Conservation (phyloP, 2,888 invertebrate species). For the Lutraria lutraria region DNA sequence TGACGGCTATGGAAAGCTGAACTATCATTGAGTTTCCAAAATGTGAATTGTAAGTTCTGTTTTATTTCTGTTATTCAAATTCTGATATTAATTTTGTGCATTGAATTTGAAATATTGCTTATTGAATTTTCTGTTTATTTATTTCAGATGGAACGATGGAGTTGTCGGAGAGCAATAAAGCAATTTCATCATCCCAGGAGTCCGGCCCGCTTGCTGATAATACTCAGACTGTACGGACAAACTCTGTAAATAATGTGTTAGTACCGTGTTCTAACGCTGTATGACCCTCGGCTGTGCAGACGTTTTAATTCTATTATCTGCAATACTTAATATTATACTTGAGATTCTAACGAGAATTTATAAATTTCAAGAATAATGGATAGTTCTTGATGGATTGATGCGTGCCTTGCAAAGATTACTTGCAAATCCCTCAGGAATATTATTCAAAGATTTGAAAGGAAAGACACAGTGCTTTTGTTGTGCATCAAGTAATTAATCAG, state of each 20-base stretch:
- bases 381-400: slow-evolving; percentile 62
- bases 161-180: slow-evolving; percentile 74
- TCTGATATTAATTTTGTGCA: no score
- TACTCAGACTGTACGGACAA: slow-evolving; percentile 32
- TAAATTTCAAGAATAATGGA: slow-evolving; percentile 44
- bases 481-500: slow-evolving; percentile 63
- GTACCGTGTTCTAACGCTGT: slow-evolving; percentile 46
- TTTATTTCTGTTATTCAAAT: no score
- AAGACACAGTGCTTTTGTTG: slow-evolving; percentile 35
- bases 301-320: slow-evolving; percentile 41
- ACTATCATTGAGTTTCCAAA: no score
- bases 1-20: no score
- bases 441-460: slow-evolving; percentile 16
- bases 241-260: slow-evolving; percentile 43
- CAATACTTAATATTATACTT: slow-evolving; percentile 56
- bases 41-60: no score
- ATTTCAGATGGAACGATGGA: slow-evolving; percentile 82
- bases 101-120: background rate
- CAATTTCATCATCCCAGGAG: slow-evolving; percentile 70
- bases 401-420: slow-evolving; percentile 50
- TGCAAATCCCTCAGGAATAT: slow-evolving; percentile 65
- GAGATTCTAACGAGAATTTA: slow-evolving; percentile 69
- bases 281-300: slow-evolving; percentile 37
- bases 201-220: slow-evolving; percentile 63
- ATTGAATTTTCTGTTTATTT: slow-evolving; percentile 42